Base-by-base conservation (phyloP, 2,113 vertebrate genomes). In the Brachyhypopomus occidentalis region DNA sequence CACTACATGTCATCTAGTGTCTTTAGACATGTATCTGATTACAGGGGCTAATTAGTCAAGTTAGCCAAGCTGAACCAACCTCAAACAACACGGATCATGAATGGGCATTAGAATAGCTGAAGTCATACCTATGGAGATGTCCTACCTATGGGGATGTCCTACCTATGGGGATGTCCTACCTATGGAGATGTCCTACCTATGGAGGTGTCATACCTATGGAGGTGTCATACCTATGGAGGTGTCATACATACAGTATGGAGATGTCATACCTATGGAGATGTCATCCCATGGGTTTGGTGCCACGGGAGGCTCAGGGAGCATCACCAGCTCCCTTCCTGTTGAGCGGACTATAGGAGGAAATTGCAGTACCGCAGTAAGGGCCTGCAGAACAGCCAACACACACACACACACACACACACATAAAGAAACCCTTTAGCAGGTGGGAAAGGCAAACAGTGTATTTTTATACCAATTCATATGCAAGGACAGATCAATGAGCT, bases 271-370 rank as follows among this genome's bases (percentile, higher is more conserved):
- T n/a, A n/a, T n/a, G n/a, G n/a, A n/a, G n/a, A n/a, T n/a, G n/a
- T n/a, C n/a, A n/a, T n/a, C 93, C 92, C 92, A 94, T 60, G 92
- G 93, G 80, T 93, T 93, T 22, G 91, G 87, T 0, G 48, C 83
- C 23, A n/a, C 48, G 1, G 93, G 91, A 0, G 91, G 86, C 17
- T 94, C 93, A 27, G 93, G 93, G 9, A 92, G 89, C 19, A 94
- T 80, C 86, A 92, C 62, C 84, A 94, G 81, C 66, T 79, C 86
- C 77, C 82, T 91, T 75, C 90, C 86, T 55, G 85, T 87, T 17
- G 90, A 86, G 67, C 85, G 60, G 81, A 93, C 89, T 27, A 80
- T 48, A 0, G 2, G 0, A 25, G 93, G 93, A 1, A 92, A n/a
- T 52, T 5, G 17, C 87, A 36, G 81, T 87, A 56, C 93, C 94